Percentiles rank a stretch among this genome's conserved stretches.
phyloP scores from a whole-genome alignment of 2,113 vertebrate species.

The Manacus vitellinus region DNA sequence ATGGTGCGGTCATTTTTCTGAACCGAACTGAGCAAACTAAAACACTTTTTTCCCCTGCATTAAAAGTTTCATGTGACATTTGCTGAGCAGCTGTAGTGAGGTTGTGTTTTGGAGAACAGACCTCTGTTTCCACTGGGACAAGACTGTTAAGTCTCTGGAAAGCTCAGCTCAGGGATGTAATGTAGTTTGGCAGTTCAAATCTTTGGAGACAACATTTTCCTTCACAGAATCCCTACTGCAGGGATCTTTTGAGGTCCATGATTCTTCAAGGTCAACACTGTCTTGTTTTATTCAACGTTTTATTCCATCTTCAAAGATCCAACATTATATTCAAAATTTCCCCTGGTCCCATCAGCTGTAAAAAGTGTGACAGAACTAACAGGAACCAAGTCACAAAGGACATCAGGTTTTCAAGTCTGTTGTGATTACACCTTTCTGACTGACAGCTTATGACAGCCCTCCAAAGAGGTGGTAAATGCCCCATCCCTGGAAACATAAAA shows the following conservation, averaged over 20 bases:
- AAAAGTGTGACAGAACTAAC: neutral
- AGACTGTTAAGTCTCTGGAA: neutral
- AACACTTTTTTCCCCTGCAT: neutral
- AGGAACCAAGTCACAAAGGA: neutral
- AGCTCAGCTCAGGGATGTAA: neutral
- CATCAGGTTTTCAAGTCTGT: neutral
- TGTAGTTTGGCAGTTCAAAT: neutral
- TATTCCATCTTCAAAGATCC: neutral
- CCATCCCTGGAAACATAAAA: neutral
- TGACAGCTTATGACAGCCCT: neutral
- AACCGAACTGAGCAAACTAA: neutral
- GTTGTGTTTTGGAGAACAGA: neutral
- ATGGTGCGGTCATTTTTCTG: neutral
- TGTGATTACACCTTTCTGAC: neutral
- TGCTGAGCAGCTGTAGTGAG: neutral
- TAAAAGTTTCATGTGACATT: neutral
- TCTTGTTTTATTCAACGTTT: neutral
- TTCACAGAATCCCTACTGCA: neutral
- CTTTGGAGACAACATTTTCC: slow-evolving; percentile 8
- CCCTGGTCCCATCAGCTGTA: neutral
- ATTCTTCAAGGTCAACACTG: neutral
- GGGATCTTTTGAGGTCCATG: neutral
- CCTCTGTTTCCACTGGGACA: neutral
- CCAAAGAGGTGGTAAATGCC: neutral
- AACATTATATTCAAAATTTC: neutral